Conservation (phyloP, 2,113 vertebrate species). For the Sardina pilchardus region DNA sequence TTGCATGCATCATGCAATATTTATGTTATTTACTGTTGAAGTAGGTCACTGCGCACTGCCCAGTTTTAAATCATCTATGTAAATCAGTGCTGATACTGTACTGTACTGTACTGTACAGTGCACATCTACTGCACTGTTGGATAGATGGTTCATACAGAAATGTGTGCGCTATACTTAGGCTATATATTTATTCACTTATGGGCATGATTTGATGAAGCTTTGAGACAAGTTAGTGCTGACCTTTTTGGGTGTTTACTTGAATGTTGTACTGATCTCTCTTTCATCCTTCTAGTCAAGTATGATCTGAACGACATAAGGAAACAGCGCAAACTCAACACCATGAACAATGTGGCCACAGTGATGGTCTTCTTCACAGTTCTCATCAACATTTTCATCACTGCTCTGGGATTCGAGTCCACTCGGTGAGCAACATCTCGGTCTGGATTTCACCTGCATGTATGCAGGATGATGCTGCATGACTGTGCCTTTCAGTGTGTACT, state of each 20-base stretch:
- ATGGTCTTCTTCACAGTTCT: slow-evolving; percentile 89
- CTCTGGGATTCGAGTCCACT: slow-evolving; percentile 77
- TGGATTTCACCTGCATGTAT: neutral
- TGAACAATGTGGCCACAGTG: slow-evolving; percentile 85
- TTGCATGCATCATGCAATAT: neutral
- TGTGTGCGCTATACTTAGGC: too few relatives aligned
- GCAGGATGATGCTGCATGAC: neutral
- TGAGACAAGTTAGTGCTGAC: too few relatives aligned
- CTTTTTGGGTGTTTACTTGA: too few relatives aligned
- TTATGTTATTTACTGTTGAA: neutral
- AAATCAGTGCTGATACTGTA: neutral
- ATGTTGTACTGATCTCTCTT: neutral
- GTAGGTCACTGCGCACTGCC: neutral
- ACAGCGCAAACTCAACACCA: slow-evolving; percentile 78
- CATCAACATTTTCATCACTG: slow-evolving; percentile 91
- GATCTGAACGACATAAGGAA: slow-evolving; percentile 85
- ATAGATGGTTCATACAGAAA: too few relatives aligned
- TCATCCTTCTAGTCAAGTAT: slow-evolving; percentile 78
- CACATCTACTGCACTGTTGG: too few relatives aligned
- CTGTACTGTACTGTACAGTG: neutral
- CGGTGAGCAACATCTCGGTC: slow-evolving; percentile 27
- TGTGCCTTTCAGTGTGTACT: neutral
- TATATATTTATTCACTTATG: too few relatives aligned
- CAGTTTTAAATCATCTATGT: neutral
- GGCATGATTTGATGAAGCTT: too few relatives aligned